Evolutionary conservation across 2,888 invertebrate genomes (phyloP), one percentile per base, ranked within the genome.

Genomic region (Patella pellucida): DNA sequence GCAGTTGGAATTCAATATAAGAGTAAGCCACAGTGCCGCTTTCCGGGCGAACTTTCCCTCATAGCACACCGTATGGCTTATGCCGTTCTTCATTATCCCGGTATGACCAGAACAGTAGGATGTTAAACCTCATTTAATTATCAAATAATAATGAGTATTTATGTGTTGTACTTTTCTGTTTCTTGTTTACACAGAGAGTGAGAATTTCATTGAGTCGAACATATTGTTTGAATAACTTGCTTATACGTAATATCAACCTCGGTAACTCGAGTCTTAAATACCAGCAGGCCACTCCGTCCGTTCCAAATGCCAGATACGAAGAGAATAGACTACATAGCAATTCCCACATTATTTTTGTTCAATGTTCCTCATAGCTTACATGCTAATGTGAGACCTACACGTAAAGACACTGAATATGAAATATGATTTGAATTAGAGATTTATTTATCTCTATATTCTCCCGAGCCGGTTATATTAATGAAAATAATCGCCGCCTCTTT

Each of bases 401-500:
- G 62, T 19, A 19, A 62, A 62, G 62, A 15, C 14, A 62, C 14
- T 62, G 23, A 62, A 62, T 62, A 62, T 23, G 23, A 19, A 62
- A 62, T 19, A 23, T 62, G 62, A 62, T 62, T 23, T 62, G 12
- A 62, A 62, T 62, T 62, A 62, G 23, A 23, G 62, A 62, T 62
- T 62, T 62, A 62, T 62, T 62, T 62, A 62, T 62, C 23, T 16
- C 62, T 62, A 14, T 62, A 62, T 62, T 62, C 62, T n/a, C 62
- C 62, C 23, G 19, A 62, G 62, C 14, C 62, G 19, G 62, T 62
- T 62, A 62, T 62, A 62, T 62, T 62, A 62, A 62, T 62, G 16
- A 62, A 19, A 62, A 62, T 62, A 62, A 62, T 62, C 62, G 62
- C 62, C 19, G 62, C 19, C 62, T 62, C 62, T 62, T 62, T 62